Percentiles rank a stretch among this genome's conserved stretches.
phyloP scores from a whole-genome alignment of 2,888 invertebrate genomes.

The Odontothrips loti region DNA sequence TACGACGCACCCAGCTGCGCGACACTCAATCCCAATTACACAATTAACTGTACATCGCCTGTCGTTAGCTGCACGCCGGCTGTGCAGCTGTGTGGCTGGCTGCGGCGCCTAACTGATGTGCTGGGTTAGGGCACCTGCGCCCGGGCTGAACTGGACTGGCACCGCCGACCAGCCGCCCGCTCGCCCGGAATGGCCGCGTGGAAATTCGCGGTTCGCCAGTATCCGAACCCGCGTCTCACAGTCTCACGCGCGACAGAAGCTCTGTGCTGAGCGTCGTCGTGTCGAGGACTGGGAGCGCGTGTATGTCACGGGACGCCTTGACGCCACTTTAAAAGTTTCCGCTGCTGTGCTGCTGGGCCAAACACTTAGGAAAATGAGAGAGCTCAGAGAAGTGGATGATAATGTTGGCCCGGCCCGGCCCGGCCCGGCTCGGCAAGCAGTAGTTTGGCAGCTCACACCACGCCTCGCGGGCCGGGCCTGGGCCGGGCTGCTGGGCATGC shows the following conservation, averaged over 20 bases:
- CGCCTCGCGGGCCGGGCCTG: too few species aligned
- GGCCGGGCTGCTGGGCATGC: too few species aligned
- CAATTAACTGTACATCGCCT: conserved; percentile 1
- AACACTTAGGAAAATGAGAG: neutral
- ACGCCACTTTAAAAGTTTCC: neutral
- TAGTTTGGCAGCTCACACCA: too few species aligned
- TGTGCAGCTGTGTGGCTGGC: too few species aligned
- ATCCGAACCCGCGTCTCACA: neutral
- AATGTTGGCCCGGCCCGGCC: too few species aligned
- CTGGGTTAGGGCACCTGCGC: too few species aligned
- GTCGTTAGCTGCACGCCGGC: neutral
- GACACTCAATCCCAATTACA: conserved; percentile 11
- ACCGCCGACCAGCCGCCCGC: neutral
- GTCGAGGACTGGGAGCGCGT: neutral
- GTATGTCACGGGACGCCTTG: too few species aligned
- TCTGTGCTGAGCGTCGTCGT: neutral
- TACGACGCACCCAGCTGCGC: neutral
- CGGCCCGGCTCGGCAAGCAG: too few species aligned
- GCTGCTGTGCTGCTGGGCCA: neutral
- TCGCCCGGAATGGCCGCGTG: too few species aligned
- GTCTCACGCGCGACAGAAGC: neutral
- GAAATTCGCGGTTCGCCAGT: neutral
- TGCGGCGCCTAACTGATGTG: too few species aligned
- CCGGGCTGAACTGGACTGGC: neutral
- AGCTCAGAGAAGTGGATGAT: too few species aligned